These are phyloP conservation scores for Drepana falcataria DNA, from an alignment of 2,888 invertebrate genomes.

Conservation along the genomic window DNA sequence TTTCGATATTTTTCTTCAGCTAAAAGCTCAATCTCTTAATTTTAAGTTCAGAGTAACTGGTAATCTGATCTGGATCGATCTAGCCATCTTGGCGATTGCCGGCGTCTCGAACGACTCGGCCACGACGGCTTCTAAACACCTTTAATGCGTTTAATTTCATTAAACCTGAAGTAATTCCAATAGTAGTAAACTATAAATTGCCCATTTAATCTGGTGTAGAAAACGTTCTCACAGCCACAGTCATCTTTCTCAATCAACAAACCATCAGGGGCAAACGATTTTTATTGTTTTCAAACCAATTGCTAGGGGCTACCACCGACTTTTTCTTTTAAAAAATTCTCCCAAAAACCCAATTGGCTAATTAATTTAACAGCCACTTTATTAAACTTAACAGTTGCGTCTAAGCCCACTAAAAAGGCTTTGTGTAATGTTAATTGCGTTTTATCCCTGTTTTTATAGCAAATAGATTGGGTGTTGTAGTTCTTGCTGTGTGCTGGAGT, in stretches of 20 bases:
- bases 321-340: conserved; percentile 35
- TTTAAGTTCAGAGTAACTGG: too few relatives aligned
- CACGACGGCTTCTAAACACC: too few relatives aligned
- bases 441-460: conserved; percentile 56
- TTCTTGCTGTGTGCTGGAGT: conserved; percentile 17
- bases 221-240: conserved; percentile 59
- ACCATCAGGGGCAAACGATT: conserved; percentile 58
- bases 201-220: conserved; percentile 48
- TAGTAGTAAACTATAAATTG: conserved; percentile 41
- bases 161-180: too few relatives aligned
- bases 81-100: too few relatives aligned
- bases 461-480: conserved; percentile 58
- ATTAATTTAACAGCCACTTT: conserved; percentile 71
- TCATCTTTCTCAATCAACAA: conserved; percentile 76
- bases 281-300: conserved; percentile 73
- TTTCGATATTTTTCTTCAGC: too few relatives aligned
- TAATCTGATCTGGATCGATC: too few relatives aligned
- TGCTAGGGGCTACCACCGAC: conserved; percentile 37
- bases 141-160: too few relatives aligned
- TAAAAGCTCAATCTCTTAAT: too few relatives aligned
- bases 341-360: conserved; percentile 46
- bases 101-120: too few relatives aligned
- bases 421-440: conserved; percentile 29
- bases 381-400: conserved; percentile 56
- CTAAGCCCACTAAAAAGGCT: conserved; percentile 43